phyloP scores from a whole-genome alignment of 2,888 invertebrate genomes.

The Yponomeuta malinellus region DNA sequence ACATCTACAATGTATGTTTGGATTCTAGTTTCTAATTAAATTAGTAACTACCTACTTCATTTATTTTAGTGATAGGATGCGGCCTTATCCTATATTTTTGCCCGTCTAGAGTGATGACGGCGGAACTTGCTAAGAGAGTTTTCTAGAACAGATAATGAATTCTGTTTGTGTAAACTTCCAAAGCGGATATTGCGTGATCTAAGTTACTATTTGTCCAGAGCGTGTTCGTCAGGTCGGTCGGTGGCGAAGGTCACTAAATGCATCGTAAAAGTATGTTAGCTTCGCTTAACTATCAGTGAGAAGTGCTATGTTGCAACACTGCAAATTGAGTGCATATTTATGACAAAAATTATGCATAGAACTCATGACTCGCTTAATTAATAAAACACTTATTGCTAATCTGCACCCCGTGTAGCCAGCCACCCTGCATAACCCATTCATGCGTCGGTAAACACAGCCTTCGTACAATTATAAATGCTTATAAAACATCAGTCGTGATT shows the following conservation, averaged over 20 bases:
- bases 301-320: constrained; percentile 12
- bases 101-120: not conserved
- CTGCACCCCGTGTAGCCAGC: not conserved
- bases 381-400: not conserved
- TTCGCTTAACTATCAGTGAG: constrained; percentile 22
- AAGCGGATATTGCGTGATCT: not conserved
- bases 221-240: not conserved
- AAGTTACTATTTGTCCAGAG: too few relatives aligned
- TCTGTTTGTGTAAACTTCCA: not conserved
- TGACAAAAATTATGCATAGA: not conserved
- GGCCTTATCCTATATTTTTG: not conserved
- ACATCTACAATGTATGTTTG: not conserved
- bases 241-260: constrained; percentile 48
- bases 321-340: constrained; percentile 1
- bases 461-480: not conserved
- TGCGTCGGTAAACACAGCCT: not conserved
- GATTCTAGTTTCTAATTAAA: not conserved
- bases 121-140: not conserved
- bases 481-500: not conserved
- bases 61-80: not conserved
- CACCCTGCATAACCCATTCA: not conserved
- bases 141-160: not conserved
- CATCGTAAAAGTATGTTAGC: constrained; percentile 42
- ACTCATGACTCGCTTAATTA: not conserved
- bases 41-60: too few relatives aligned